Conservation (phyloP, 1,140 invertebrate species). For the Diabrotica virgifera region DNA sequence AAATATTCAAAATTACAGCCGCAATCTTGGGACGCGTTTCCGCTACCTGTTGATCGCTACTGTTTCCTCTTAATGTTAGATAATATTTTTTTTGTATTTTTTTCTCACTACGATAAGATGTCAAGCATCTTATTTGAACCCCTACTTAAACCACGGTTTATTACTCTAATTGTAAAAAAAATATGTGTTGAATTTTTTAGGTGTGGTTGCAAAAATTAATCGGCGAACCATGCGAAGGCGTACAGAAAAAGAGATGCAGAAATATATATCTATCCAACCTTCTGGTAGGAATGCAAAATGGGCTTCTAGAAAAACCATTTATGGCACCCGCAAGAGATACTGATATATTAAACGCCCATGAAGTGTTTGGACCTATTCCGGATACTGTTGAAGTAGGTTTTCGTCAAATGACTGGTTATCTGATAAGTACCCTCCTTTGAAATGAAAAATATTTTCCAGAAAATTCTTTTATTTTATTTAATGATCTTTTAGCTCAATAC, state of each 20-base stretch:
- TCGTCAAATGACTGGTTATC: neutral
- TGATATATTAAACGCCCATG: conserved; percentile 38
- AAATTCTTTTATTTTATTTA: neutral
- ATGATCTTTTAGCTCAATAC: neutral
- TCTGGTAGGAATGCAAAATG: conserved; percentile 46
- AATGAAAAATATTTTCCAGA: neutral
- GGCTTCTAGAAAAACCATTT: conserved; percentile 44
- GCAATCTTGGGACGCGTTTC: too few relatives aligned
- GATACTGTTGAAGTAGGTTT: conserved; percentile 25
- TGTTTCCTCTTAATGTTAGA: too few relatives aligned
- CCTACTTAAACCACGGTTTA: neutral
- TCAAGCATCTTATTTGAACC: too few relatives aligned
- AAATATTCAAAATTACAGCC: too few relatives aligned
- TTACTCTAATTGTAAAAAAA: neutral
- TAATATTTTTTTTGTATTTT: too few relatives aligned
- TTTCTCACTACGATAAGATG: too few relatives aligned
- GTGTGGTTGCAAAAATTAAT: conserved; percentile 47
- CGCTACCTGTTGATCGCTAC: too few relatives aligned
- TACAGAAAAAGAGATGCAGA: conserved; percentile 44
- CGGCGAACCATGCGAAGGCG: conserved; percentile 39
- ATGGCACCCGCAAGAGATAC: conserved; percentile 37
- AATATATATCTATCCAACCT: conserved; percentile 49
- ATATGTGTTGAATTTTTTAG: conserved; percentile 1
- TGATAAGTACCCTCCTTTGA: too few relatives aligned
- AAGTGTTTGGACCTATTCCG: conserved; percentile 33